Evolutionary conservation across 1,140 invertebrate species (phyloP).

Genomic region (Mamestra configurata): DNA sequence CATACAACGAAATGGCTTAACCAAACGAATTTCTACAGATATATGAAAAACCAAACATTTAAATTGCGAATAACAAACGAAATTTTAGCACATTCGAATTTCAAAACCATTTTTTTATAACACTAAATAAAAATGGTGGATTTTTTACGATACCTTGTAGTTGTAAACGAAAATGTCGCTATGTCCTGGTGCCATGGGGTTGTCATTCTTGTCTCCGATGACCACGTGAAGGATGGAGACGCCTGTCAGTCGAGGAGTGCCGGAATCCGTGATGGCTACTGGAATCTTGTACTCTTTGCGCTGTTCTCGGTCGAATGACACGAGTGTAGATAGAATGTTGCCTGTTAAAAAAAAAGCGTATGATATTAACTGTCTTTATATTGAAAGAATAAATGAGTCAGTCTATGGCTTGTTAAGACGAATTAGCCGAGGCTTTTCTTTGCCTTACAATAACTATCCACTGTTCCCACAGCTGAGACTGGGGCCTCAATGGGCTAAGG

Average conservation of each 20-base stretch:
- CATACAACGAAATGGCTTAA: neutral
- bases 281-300: conserved; percentile 95
- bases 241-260: conserved; percentile 91
- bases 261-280: conserved; percentile 95
- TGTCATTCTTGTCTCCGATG: conserved; percentile 97
- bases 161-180: conserved; percentile 97
- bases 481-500: too few relatives aligned
- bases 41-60: neutral
- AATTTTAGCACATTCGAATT: neutral
- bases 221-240: conserved; percentile 94
- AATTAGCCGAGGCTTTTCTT: too few relatives aligned
- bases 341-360: conserved; percentile 72
- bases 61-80: neutral
- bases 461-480: too few relatives aligned
- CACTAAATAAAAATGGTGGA: neutral
- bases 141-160: conserved; percentile 91
- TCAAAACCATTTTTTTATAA: too few relatives aligned
- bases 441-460: too few relatives aligned
- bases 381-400: neutral
- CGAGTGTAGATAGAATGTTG: conserved; percentile 89
- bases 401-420: too few relatives aligned
- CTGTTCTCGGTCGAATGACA: conserved; percentile 96
- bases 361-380: too few relatives aligned
- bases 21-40: neutral
- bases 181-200: conserved; percentile 93